Evolutionary conservation across 1,140 invertebrate genomes (phyloP).

Genomic region (Bursaphelenchus mucronatus): DNA sequence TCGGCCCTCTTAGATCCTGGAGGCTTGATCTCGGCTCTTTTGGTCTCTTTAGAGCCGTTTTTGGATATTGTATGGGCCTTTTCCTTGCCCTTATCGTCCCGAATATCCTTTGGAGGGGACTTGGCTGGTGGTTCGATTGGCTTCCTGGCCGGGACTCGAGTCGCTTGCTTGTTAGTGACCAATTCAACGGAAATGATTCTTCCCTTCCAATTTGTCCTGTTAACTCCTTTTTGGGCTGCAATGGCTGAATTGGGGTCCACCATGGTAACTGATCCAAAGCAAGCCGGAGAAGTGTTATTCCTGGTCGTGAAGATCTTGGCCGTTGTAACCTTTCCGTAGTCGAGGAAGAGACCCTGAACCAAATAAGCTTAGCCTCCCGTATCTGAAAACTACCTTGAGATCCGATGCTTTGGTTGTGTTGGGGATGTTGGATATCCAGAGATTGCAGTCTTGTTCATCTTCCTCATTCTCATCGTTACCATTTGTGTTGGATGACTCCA

Average conservation of each 20-base stretch:
- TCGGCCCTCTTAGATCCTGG: too few relatives aligned
- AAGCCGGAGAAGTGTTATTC: constrained; percentile 30
- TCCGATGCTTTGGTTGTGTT: constrained; percentile 45
- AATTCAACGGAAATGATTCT: constrained; percentile 27
- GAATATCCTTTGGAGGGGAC: too few relatives aligned
- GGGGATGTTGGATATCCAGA: constrained; percentile 39
- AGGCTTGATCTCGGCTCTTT: too few relatives aligned
- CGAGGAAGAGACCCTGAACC: constrained; percentile 32
- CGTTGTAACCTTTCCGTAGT: constrained; percentile 34
- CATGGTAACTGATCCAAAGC: constrained; percentile 42
- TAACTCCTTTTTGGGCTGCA: constrained; percentile 37
- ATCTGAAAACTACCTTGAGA: constrained; percentile 29
- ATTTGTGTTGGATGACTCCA: not conserved
- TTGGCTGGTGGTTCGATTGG: too few relatives aligned
- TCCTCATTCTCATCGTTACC: not conserved
- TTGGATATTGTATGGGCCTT: too few relatives aligned
- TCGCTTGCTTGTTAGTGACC: not conserved
- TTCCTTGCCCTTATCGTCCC: too few relatives aligned
- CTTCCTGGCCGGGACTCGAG: too few relatives aligned
- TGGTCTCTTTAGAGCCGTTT: too few relatives aligned
- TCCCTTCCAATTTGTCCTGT: constrained; percentile 48
- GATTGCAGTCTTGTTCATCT: not conserved
- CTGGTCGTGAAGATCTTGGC: constrained; percentile 49
- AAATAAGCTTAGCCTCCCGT: not conserved
- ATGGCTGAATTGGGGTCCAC: constrained; percentile 27